Conservation (phyloP, 2,797 vertebrate species). For the Nasua narica region DNA sequence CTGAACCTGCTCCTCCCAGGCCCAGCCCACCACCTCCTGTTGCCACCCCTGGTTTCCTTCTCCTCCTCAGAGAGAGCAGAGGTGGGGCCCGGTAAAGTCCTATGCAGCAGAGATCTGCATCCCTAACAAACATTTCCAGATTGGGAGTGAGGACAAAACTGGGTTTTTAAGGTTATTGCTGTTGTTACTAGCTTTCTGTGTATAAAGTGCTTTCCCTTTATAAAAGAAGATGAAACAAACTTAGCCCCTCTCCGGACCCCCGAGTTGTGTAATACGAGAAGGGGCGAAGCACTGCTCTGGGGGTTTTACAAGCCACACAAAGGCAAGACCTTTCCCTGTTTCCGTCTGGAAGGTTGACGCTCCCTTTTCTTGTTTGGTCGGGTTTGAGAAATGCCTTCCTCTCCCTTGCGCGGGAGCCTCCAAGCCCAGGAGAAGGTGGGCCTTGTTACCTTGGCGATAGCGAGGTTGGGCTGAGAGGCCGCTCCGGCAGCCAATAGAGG, state of each 20-base stretch:
- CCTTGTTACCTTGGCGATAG: conserved; percentile 48
- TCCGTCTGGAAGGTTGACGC: neutral
- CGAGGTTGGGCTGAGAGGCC: neutral
- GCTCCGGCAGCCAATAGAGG: conserved; percentile 15
- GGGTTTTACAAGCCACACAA: neutral
- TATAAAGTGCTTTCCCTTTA: neutral
- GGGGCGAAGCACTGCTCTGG: neutral
- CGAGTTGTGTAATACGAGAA: neutral
- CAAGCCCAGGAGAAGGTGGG: conserved; percentile 23
- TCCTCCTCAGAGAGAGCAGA: too few relatives aligned
- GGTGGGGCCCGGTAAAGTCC: neutral
- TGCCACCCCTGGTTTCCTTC: neutral
- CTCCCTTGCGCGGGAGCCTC: conserved; percentile 19
- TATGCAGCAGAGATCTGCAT: neutral
- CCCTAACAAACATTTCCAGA: neutral
- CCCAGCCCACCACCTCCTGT: neutral
- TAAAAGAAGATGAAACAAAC: neutral
- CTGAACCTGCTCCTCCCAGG: neutral
- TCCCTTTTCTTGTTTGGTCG: conserved; percentile 12
- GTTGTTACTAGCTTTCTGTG: neutral
- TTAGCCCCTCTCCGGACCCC: too few relatives aligned
- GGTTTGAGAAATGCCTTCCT: conserved; percentile 27
- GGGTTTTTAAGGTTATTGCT: neutral
- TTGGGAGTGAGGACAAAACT: neutral
- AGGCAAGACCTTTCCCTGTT: neutral